phyloP scores from a whole-genome alignment of 2,797 vertebrate genomes.

The Melopsittacus undulatus region DNA sequence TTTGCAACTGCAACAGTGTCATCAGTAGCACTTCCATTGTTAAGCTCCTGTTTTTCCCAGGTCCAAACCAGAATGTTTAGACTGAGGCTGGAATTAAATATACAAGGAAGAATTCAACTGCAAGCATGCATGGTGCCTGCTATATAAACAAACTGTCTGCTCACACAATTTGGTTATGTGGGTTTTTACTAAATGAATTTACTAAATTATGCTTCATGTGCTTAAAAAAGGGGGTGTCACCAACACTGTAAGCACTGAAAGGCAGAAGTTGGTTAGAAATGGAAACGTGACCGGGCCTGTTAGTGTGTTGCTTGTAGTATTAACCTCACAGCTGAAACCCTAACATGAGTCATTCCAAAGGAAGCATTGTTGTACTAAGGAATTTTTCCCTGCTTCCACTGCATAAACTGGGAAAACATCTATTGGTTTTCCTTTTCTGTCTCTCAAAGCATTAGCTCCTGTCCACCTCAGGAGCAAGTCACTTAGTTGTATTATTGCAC shows the following conservation, averaged over 20 bases:
- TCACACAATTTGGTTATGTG: neutral
- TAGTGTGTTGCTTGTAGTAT: accelerated
- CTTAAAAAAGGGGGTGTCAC: neutral
- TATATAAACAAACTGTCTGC: neutral
- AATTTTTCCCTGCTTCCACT: neutral
- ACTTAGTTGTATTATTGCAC: neutral
- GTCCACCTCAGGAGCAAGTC: neutral
- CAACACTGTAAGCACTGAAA: accelerated
- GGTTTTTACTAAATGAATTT: neutral
- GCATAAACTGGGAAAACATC: neutral
- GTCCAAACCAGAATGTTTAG: neutral
- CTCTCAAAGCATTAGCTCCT: neutral
- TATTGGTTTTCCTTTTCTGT: neutral
- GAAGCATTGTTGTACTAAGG: neutral
- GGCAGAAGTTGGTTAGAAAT: neutral
- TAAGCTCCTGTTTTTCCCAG: neutral
- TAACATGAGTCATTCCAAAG: neutral
- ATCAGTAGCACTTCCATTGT: neutral
- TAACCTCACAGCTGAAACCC: accelerated
- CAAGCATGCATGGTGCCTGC: neutral
- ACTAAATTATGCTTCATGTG: neutral
- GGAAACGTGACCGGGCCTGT: neutral
- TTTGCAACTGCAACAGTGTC: slow-evolving; percentile 37
- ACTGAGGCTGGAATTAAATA: neutral
- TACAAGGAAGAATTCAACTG: neutral